Evolutionary conservation across 2,797 vertebrate species (phyloP).

Genomic region (Acanthiza pusilla): DNA sequence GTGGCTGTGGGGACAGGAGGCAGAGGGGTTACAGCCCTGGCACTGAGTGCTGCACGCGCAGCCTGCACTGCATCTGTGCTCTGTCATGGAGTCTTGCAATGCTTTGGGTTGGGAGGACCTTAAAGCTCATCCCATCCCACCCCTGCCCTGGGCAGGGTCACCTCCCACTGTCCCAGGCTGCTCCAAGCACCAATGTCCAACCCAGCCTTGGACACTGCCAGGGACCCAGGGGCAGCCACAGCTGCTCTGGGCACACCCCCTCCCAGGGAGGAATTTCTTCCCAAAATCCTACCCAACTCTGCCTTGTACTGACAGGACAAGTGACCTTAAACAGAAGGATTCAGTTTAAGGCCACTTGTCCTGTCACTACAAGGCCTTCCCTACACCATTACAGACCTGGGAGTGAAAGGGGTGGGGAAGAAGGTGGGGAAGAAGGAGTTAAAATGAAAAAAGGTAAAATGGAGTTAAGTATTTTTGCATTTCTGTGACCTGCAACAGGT

Average conservation of each 20-base stretch:
- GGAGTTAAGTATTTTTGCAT: background rate
- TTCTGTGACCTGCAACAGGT: background rate
- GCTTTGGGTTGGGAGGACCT: too few relatives aligned
- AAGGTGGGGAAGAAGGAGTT: background rate
- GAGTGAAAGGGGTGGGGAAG: rapidly evolving
- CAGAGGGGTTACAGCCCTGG: background rate
- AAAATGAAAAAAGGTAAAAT: background rate
- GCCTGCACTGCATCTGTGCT: rapidly evolving
- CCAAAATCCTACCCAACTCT: background rate
- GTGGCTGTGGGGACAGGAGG: slow-evolving; percentile 68
- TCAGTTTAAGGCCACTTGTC: background rate
- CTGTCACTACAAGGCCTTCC: background rate
- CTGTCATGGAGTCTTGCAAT: background rate
- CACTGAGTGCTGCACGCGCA: rapidly evolving
- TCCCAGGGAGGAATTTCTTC: rapidly evolving
- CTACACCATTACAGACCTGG: background rate
- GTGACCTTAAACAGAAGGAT: background rate
- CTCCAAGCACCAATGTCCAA: background rate
- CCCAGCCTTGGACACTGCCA: background rate
- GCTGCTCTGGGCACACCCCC: background rate
- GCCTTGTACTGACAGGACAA: too few relatives aligned
- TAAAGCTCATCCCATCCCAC: too few relatives aligned
- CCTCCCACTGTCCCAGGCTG: rapidly evolving
- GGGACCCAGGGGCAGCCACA: background rate
- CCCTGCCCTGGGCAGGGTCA: background rate